Evolutionary conservation across 2,113 vertebrate genomes (phyloP), one percentile per base, ranked within the genome.

Genomic region (Sisor rabdophorus): DNA sequence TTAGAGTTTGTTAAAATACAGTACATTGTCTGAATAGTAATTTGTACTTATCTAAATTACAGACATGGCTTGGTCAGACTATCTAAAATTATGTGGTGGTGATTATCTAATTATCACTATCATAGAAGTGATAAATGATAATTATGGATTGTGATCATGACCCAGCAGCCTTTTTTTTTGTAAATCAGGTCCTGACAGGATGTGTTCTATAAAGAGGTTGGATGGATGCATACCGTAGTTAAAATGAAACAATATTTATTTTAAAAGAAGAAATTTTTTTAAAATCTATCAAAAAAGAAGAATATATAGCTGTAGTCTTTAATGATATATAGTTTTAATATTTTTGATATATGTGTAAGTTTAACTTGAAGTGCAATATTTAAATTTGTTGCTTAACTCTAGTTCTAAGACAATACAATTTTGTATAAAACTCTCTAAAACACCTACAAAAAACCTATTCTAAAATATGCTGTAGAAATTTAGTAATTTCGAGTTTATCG

Each of bases 41-140:
- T 75, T 75, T 74, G 26, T n/a, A 32, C 58, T 60, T 32, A 47
- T 73, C 71, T 48, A 60, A 47, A 60, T 73, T 48, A 73, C 15
- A 24, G 58, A 60, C 44, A 4, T 53, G 48, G 28, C 20, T 60
- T n/a, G 19, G 47, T 24, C 58, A 52, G 47, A 24, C 30, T 30
- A 64, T 65, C 28, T 64, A 75, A 54, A 64, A 75, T 71, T 55
- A 71, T 71, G 52, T 55, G 50, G 52, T 71, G 52, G 70, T 56
- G 70, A 71, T 71, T 71, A 56, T 56, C 70, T 71, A 55, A 71
- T 71, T 71, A 71, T 71, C 50, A 56, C 53, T 32, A 71, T 63
- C 59, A 75, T 36, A 75, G 24, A 28, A 61, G 72, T 61, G 58
- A 61, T 52, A 61, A 71, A 71, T 71, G 70, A 55, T 71, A 71